Conservation (phyloP, 2,888 invertebrate genomes). For the Liodrosophila aerea region DNA sequence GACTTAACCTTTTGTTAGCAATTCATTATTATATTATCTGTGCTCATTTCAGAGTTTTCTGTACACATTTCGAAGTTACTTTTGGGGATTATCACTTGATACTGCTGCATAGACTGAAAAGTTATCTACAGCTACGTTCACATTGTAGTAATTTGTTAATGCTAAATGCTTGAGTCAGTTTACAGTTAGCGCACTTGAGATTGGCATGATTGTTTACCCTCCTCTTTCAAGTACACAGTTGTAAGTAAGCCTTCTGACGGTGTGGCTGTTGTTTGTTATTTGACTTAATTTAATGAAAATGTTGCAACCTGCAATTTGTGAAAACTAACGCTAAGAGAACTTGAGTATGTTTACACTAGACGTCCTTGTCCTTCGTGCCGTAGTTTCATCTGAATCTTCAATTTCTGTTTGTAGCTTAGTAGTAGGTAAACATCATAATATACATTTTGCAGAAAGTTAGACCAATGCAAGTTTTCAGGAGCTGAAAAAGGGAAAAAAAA, state of each 20-base stretch:
- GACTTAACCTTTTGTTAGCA: no score
- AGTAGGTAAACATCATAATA: constrained; percentile 60
- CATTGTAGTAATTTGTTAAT: constrained; percentile 45
- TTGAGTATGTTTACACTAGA: constrained; percentile 61
- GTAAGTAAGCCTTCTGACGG: constrained; percentile 1
- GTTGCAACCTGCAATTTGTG: constrained; percentile 76
- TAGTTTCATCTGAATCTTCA: constrained; percentile 1
- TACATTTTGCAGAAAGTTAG: constrained; percentile 49
- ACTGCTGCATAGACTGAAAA: neutral
- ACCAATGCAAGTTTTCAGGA: constrained; percentile 39
- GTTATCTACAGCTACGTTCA: neutral
- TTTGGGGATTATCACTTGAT: constrained; percentile 14
- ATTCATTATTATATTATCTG: no score
- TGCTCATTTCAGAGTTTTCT: no score
- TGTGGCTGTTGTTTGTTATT: constrained; percentile 55
- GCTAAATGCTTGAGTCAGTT: constrained; percentile 33
- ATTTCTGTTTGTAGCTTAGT: constrained; percentile 59
- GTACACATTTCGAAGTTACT: neutral
- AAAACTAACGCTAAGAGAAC: constrained; percentile 63
- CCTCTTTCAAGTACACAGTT: constrained; percentile 1
- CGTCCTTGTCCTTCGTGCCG: constrained; percentile 21
- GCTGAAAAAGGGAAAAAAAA: constrained; percentile 44
- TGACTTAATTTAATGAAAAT: constrained; percentile 78
- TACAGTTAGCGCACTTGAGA: constrained; percentile 42
- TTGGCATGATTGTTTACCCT: constrained; percentile 46